Evolutionary conservation across 2,888 invertebrate species (phyloP), one percentile per base, ranked within the genome.

Genomic region (Selenia dentaria): DNA sequence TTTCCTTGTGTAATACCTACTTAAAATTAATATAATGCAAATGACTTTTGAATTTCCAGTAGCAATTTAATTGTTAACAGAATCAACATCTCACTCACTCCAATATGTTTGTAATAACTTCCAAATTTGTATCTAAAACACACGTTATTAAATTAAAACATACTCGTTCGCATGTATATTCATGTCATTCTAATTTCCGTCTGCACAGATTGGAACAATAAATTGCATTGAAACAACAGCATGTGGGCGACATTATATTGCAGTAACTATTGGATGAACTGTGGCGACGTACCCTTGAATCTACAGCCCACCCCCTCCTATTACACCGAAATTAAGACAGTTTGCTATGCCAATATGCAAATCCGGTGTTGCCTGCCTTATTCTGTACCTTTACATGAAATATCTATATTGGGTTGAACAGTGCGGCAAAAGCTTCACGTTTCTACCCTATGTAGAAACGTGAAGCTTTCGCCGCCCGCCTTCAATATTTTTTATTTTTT

Each of bases 291-390:
- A 55, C 63, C 61, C 61, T 53, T 47, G 38, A 55, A 54, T 55
- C 54, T 51, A 39, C n/a, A 27, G 31, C 49, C 49, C 62, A 62
- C 70, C 62, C 71, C 65, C 62, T 68, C 79, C 72, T 72, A 79
- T 85, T 84, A 84, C 75, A 70, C 54, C 66, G 60, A 85, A 88
- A 89, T 88, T 87, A 88, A 88, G 89, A 87, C 83, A 83, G 83
- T 81, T 81, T 82, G 82, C 76, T 72, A 74, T 71, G 71, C 81
- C 79, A 82, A 83, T 85, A 89, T 89, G 89, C 87, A 87, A 88
- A 88, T 86, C 67, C 54, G 43, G 54, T 56, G 43, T 31, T 41
- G 42, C 44, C 45, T 45, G 47, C 27, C 10, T 52, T 46, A 59
- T 44, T 4, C 16, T 16, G 4, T 16, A 16, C 16, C 2, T 16